A percentile compares a stretch with the other conserved stretches of the same genome.
Conservation (phyloP, 2,113 vertebrate genomes). For the Tenebrosternarchus preto region DNA sequence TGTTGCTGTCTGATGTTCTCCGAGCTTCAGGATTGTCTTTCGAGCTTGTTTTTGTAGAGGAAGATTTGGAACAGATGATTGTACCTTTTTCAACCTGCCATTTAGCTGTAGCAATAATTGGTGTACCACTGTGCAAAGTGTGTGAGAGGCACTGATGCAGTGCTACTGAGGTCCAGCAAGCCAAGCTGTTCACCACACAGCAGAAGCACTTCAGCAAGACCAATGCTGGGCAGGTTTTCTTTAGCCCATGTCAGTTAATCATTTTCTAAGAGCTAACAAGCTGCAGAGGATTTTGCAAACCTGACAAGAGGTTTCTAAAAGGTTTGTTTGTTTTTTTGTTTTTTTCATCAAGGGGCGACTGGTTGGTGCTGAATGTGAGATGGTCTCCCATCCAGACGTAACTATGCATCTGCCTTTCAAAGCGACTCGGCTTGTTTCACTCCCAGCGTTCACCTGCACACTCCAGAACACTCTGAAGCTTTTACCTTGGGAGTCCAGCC, state of each 20-base stretch:
- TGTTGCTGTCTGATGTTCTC: constrained; percentile 66
- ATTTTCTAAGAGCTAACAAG: constrained; percentile 49
- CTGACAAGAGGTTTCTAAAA: constrained; percentile 44
- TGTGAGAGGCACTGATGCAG: not conserved
- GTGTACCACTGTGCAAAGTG: not conserved
- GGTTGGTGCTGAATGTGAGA: constrained; percentile 45
- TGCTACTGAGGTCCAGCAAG: constrained; percentile 12
- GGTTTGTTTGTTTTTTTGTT: constrained; percentile 38
- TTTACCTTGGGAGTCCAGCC: no score
- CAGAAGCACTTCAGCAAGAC: constrained; percentile 14
- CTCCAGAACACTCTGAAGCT: constrained; percentile 62
- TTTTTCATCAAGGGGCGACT: constrained; percentile 48
- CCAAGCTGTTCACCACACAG: not conserved
- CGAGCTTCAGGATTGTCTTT: constrained; percentile 62
- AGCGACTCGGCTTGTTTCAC: constrained; percentile 57
- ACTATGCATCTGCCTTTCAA: constrained; percentile 44
- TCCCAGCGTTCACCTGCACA: constrained; percentile 23
- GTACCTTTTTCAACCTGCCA: constrained; percentile 44
- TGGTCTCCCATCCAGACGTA: constrained; percentile 7
- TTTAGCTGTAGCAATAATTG: not conserved
- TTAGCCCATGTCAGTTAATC: constrained; percentile 39
- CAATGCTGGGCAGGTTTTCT: constrained; percentile 23
- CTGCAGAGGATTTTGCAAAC: constrained; percentile 46
- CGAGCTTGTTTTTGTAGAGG: constrained; percentile 61
- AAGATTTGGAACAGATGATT: constrained; percentile 53